Percentiles rank a stretch among this genome's conserved stretches.
Evolutionary conservation across 2,113 vertebrate genomes (phyloP).

Genomic region (Elephantulus edwardii): DNA sequence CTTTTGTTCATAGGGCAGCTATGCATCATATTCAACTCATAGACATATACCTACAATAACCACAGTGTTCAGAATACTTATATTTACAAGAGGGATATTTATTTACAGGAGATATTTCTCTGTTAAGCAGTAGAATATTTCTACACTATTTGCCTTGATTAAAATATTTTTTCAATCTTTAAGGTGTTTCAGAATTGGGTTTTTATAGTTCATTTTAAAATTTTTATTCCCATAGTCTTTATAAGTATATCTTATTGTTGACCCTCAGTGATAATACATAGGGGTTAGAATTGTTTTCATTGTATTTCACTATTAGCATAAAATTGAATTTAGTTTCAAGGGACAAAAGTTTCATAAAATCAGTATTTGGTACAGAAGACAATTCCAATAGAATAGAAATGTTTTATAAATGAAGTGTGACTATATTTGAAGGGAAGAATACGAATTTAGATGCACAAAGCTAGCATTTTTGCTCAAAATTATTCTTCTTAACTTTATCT

Average conservation of each 20-base stretch:
- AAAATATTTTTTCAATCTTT: no score
- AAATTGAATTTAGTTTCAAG: constrained; percentile 47
- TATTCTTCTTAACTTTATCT: not conserved
- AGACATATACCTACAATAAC: no score
- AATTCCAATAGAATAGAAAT: constrained; percentile 58
- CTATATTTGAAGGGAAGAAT: constrained; percentile 29
- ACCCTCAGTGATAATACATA: not conserved
- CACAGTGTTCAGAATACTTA: no score
- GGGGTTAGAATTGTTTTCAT: constrained; percentile 28
- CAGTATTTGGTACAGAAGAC: constrained; percentile 40
- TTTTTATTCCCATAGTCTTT: not conserved
- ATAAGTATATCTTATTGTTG: not conserved
- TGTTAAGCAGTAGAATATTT: no score
- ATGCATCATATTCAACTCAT: no score
- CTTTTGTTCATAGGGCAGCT: no score
- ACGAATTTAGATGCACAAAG: constrained; percentile 33
- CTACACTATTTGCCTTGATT: no score
- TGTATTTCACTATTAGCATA: constrained; percentile 2
- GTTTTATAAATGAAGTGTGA: constrained; percentile 32
- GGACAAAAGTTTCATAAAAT: not conserved
- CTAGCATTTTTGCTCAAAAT: not conserved
- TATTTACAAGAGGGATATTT: no score
- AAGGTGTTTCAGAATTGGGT: no score
- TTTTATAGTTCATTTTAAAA: no score
- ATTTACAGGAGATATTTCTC: no score